Conservation (phyloP, 2,888 invertebrate species). For the Cosmia trapezina region DNA sequence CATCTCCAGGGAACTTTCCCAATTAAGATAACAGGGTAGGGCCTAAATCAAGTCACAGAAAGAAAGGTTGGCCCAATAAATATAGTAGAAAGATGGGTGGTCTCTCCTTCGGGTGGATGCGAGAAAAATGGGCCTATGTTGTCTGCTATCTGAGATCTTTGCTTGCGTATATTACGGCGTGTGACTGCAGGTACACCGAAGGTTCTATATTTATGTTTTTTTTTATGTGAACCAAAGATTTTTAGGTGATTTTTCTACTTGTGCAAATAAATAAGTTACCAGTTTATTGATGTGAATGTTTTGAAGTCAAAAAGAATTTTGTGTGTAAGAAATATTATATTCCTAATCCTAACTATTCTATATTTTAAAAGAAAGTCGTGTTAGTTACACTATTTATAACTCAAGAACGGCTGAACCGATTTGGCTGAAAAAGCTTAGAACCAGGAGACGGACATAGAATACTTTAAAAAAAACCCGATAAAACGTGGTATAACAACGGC, state of each 20-base stretch:
- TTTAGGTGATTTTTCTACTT: not conserved
- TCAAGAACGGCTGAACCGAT: too few relatives aligned
- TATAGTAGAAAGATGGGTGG: conserved; percentile 81
- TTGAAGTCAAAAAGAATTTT: not conserved
- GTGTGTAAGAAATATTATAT: not conserved
- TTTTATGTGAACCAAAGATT: not conserved
- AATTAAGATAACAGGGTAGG: conserved; percentile 84
- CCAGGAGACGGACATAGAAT: too few relatives aligned
- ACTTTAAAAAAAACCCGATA: too few relatives aligned
- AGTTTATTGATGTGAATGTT: not conserved
- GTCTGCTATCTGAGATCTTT: conserved; percentile 79
- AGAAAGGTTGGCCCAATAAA: conserved; percentile 84
- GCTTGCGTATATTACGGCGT: conserved; percentile 75
- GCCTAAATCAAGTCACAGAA: conserved; percentile 84
- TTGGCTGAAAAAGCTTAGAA: too few relatives aligned
- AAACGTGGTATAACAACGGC: too few relatives aligned
- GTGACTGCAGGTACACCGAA: conserved; percentile 64
- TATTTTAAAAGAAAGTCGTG: too few relatives aligned
- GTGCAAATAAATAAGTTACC: not conserved
- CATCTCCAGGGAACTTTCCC: conserved; percentile 78
- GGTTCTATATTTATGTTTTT: not conserved
- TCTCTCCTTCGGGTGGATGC: conserved; percentile 77
- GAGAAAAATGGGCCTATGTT: conserved; percentile 85
- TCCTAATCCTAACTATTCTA: not conserved
- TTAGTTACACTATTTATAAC: too few relatives aligned